These are phyloP conservation scores for Oceanodroma leucorhoa DNA, from an alignment of 2,797 vertebrate species.

Conservation along the genomic window DNA sequence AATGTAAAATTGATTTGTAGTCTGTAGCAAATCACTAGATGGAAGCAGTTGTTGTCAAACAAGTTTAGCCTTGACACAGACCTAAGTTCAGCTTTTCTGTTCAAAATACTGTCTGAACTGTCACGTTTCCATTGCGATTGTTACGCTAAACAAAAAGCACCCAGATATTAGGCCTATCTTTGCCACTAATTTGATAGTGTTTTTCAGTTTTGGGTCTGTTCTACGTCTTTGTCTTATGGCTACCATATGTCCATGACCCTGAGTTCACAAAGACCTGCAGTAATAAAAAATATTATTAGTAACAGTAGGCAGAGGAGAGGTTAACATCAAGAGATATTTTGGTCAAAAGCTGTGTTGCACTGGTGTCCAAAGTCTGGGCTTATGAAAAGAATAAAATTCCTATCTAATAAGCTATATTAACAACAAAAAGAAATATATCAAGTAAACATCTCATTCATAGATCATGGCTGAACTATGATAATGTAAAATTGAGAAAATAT, in stretches of 20 bases:
- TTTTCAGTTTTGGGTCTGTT: not conserved
- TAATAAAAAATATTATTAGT: not conserved
- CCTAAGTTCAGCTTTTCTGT: not conserved
- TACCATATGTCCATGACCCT: not conserved
- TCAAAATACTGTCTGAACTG: not conserved
- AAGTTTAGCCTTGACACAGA: not conserved
- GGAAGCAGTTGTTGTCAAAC: not conserved
- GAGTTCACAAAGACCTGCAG: not conserved
- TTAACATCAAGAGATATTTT: not conserved
- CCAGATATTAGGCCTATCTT: not conserved
- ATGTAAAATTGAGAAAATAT: not conserved
- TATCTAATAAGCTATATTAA: not conserved
- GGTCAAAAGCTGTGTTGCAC: not conserved
- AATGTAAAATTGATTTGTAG: not conserved
- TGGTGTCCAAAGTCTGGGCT: not conserved
- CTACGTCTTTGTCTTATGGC: rapidly evolving
- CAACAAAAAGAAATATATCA: not conserved
- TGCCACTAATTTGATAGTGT: not conserved
- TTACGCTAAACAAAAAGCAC: not conserved
- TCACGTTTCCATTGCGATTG: not conserved
- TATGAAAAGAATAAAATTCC: not conserved
- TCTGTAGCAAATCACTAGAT: not conserved
- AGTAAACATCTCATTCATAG: not conserved
- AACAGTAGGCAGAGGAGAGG: not conserved
- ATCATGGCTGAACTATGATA: not conserved